Percentiles rank a stretch among this genome's conserved stretches.
Conservation (phyloP, 2,888 invertebrate genomes). For the Harpalus rufipes region DNA sequence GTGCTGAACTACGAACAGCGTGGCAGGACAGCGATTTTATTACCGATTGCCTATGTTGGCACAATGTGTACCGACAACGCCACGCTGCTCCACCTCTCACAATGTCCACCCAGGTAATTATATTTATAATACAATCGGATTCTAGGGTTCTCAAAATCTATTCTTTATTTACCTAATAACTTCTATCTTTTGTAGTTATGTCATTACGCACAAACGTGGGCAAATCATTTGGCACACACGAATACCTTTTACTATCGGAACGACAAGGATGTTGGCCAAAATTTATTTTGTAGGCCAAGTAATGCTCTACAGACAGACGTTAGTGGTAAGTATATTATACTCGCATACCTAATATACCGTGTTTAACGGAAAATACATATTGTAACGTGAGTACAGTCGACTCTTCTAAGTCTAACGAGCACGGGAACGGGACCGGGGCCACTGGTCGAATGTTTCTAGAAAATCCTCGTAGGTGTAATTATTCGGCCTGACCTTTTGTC, state of each 20-base stretch:
- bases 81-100: constrained; percentile 86
- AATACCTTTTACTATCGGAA: constrained; percentile 88
- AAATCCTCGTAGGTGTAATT: no score
- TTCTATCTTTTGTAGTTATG: constrained; percentile 80
- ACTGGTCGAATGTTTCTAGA: no score
- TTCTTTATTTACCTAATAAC: constrained; percentile 5
- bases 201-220: constrained; percentile 91
- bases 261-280: constrained; percentile 89
- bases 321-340: constrained; percentile 78
- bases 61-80: constrained; percentile 88
- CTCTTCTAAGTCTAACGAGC: no score
- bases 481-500: no score
- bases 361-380: no score
- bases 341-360: not conserved
- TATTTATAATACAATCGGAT: no score
- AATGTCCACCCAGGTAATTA: constrained; percentile 89
- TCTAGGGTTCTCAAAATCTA: no score
- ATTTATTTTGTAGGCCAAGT: constrained; percentile 87
- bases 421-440: no score
- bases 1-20: constrained; percentile 85
- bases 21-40: constrained; percentile 91
- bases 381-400: no score
- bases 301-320: constrained; percentile 84
- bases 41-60: constrained; percentile 89
- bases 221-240: constrained; percentile 90